Percentiles rank a stretch among this genome's conserved stretches.
These are phyloP conservation scores for Leptobrachium ailaonicum DNA, from an alignment of 2,113 vertebrate species.

Conservation along the genomic window DNA sequence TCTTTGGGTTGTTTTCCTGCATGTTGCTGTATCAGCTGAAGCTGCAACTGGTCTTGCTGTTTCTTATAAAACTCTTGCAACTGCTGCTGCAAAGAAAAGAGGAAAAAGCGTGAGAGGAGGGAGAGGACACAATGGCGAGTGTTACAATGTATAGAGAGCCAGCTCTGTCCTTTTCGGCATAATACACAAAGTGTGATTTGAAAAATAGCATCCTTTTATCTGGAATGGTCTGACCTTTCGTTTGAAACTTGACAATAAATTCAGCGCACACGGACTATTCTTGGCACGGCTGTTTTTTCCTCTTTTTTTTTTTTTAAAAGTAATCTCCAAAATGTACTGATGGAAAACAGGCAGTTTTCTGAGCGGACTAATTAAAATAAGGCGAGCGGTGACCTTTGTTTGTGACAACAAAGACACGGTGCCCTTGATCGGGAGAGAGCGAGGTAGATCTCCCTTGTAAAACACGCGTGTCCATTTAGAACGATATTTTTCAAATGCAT, in stretches of 20 bases:
- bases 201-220: slow-evolving; percentile 79
- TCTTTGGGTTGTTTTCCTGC: slow-evolving; percentile 98
- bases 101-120: too few relatives aligned
- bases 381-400: slow-evolving; percentile 76
- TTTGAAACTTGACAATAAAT: slow-evolving; percentile 78
- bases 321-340: slow-evolving; percentile 82
- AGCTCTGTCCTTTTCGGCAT: slow-evolving; percentile 63
- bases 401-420: slow-evolving; percentile 72
- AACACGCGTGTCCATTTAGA: slow-evolving; percentile 44
- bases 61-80: slow-evolving; percentile 99
- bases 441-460: slow-evolving; percentile 60
- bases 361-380: slow-evolving; percentile 82
- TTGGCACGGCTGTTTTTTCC: slow-evolving; percentile 75
- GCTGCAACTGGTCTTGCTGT: slow-evolving; percentile 99
- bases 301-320: slow-evolving; percentile 55
- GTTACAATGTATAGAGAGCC: slow-evolving; percentile 56
- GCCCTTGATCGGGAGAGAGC: slow-evolving; percentile 68
- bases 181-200: slow-evolving; percentile 68
- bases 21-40: slow-evolving; percentile 98
- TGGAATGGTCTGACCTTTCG: slow-evolving; percentile 77
- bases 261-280: slow-evolving; percentile 70
- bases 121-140: slow-evolving; percentile 65
- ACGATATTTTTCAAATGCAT: slow-evolving; percentile 56
- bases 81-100: slow-evolving; percentile 89
- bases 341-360: slow-evolving; percentile 81